Conservation (phyloP, 2,113 vertebrate species). For the Leucosticte australis region DNA sequence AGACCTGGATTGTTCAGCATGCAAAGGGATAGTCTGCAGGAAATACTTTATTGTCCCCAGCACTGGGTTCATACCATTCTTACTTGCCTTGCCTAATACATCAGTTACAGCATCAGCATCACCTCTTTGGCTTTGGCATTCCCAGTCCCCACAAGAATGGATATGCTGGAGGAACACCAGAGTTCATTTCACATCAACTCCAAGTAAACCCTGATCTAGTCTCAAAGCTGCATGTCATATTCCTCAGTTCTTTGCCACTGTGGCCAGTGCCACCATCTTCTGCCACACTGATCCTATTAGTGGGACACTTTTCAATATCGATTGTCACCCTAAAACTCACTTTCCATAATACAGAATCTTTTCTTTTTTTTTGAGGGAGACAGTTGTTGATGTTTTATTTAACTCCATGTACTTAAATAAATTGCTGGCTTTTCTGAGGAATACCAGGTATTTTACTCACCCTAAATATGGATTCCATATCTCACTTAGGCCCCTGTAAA, state of each 20-base stretch:
- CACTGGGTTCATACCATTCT: accelerated
- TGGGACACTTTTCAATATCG: neutral
- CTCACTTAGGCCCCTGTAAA: neutral
- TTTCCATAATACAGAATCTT: neutral
- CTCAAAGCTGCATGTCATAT: neutral
- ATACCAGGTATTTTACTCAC: neutral
- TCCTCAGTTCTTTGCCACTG: neutral
- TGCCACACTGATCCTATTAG: neutral
- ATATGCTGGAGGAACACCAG: neutral
- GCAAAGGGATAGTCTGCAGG: neutral
- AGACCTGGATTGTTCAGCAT: neutral
- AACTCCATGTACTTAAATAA: neutral
- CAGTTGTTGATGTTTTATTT: neutral
- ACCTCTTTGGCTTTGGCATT: neutral
- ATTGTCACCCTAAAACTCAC: neutral
- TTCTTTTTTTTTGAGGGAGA: accelerated
- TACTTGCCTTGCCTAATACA: neutral
- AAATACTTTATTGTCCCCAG: neutral
- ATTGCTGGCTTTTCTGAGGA: neutral
- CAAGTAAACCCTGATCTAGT: neutral
- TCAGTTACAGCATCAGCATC: neutral
- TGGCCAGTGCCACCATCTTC: neutral
- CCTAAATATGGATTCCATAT: neutral
- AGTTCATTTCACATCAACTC: neutral
- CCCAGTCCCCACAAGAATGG: neutral